Evolutionary conservation across 2,888 invertebrate genomes (phyloP), one percentile per base, ranked within the genome.

Genomic region (Zaprionus obscuricornis): DNA sequence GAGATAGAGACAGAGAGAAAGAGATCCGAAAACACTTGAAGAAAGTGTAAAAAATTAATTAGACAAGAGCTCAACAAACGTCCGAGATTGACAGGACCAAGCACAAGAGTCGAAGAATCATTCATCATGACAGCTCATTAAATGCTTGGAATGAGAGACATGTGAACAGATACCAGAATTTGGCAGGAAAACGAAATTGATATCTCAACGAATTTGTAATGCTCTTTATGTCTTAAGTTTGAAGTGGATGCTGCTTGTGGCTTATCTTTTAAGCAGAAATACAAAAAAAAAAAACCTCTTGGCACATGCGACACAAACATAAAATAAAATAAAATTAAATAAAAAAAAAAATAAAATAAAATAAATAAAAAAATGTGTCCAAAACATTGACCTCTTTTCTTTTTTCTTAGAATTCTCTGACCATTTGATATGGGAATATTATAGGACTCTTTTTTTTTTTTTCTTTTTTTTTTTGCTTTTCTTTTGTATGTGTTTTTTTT

Each of bases 21-120:
- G n/a, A n/a, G n/a, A n/a, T n/a, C n/a, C n/a, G 14, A 26, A 20
- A 16, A n/a, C 27, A 24, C 16, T 46, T 36, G 29, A 27, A n/a
- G 43, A 39, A 56, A 49, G 8, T 49, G 47, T 40, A 34, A 16
- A 31, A 37, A 72, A 55, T 60, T 68, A 68, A 72, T 69, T 72
- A 69, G 46, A 72, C 34, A 72, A 36, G 36, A 37, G 51, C 54
- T 49, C 36, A 45, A 26, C 20, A 33, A 34, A 14, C 31, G 55
- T 51, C 37, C 36, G 45, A 72, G 60, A 72, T 69, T 68, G 70
- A 63, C 64, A 51, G 57, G n/a, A n/a, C n/a, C n/a, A n/a, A n/a
- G n/a, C n/a, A 26, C 31, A 26, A 58, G 31, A 22, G 45, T 45
- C 43, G 26, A 45, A n/a, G 34, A 42, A 55, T 58, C 70, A 40